These are phyloP conservation scores for Hemiscyllium ocellatum DNA, from an alignment of 2,113 vertebrate genomes.

Conservation along the genomic window DNA sequence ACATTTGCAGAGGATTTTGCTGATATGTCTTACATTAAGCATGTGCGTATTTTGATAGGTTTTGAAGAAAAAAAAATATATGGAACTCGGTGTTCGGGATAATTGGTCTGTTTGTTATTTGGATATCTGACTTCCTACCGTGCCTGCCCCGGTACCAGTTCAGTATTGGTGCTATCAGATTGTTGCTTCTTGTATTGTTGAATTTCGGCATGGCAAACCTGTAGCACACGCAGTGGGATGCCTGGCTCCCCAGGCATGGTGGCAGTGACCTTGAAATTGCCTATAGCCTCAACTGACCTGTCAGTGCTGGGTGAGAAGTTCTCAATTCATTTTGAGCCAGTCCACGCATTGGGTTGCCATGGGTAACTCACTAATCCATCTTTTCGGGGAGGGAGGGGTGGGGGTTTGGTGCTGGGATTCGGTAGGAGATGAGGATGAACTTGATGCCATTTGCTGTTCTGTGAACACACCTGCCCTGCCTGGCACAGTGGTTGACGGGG, in stretches of 20 bases:
- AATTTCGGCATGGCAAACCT: background rate
- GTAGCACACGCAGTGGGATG: constrained; percentile 7
- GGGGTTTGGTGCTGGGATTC: background rate
- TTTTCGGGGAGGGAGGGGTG: background rate
- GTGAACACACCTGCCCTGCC: background rate
- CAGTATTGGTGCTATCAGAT: constrained; percentile 17
- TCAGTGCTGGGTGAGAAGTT: background rate
- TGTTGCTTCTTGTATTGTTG: constrained; percentile 13
- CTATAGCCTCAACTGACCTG: background rate
- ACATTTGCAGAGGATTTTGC: constrained; percentile 29
- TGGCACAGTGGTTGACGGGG: background rate
- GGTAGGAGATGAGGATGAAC: background rate
- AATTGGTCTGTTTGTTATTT: constrained; percentile 18
- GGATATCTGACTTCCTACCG: constrained; percentile 8
- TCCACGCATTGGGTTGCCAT: background rate
- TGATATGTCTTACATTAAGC: constrained; percentile 23
- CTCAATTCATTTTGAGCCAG: background rate
- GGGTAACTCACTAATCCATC: constrained; percentile 18
- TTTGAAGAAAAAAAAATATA: constrained; percentile 27
- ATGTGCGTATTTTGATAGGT: constrained; percentile 31
- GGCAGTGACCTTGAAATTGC: background rate
- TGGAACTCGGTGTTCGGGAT: constrained; percentile 14
- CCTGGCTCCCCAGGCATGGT: background rate
- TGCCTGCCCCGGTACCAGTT: constrained; percentile 34
- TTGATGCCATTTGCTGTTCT: background rate